Evolutionary conservation across 2,888 invertebrate species (phyloP), one percentile per base, ranked within the genome.

Genomic region (Microchrysa polita): DNA sequence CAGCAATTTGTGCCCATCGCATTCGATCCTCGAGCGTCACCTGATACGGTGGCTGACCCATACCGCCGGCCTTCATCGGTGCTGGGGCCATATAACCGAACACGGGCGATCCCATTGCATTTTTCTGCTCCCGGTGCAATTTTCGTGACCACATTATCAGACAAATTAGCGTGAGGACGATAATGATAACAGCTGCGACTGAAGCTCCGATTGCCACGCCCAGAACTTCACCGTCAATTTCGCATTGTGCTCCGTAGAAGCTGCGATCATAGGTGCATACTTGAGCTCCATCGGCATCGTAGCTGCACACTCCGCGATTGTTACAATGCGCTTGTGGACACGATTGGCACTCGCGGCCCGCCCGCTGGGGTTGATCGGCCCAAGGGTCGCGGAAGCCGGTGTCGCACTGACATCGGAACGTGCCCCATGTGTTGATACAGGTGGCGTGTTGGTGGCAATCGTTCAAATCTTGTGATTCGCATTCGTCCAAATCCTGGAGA

Each of bases 91-190:
- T 93, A 81, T 94, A 95, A 77, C 92, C 94, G 84, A 95, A 95
- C 4, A 95, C 92, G 0, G 95, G 95, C 0, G 94, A 94, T 0
- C 92, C 92, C 44, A 90, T 89, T 0, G 88, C 89, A 73, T 90
- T 89, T 82, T 95, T 96, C 81, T 95, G 94, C 79, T 96, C 95
- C 1, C 93, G 89, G 65, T 93, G 94, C 96, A 96, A 96, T 78
- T 93, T 90, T 61, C 95, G 93, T 78, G 96, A 96, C 96, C 96
- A 96, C 88, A 94, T 93, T 78, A 96, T 90, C 14, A 96, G 88
- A 77, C 94, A 95, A 0, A 94, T 91, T 10, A 96, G 85, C 0
- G 96, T 96, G 71, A 95, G 85, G 0, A 93, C 92, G 77, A 96
- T 96, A 77, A 96, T 95, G 53, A 96, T 90, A 1, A 95, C 90